Evolutionary conservation across 2,113 vertebrate species (phyloP).

Genomic region (Hemibagrus wyckioides): DNA sequence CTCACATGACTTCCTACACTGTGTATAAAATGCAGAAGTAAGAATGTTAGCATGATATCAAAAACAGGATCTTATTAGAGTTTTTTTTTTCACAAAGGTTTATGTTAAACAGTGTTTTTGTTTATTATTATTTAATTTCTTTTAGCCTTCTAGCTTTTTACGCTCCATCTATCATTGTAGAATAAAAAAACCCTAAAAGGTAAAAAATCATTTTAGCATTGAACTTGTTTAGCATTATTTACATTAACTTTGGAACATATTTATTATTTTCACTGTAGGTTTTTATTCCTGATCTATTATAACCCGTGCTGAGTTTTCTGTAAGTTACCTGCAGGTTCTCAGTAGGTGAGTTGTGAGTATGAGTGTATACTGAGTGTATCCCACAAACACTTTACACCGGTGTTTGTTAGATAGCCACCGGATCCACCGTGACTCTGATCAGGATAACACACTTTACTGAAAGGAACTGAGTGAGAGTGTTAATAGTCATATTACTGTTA

Average conservation of each 20-base stretch:
- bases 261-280: not conserved
- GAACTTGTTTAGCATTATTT: not conserved
- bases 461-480: not conserved
- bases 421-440: not conserved
- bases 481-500: not conserved
- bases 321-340: not conserved
- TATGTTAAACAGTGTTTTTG: not conserved
- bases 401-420: not conserved
- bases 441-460: not conserved
- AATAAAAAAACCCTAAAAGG: not conserved
- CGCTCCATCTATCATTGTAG: not conserved
- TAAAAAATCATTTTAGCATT: not conserved
- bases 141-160: not conserved
- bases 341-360: not conserved
- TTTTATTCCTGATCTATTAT: not conserved
- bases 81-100: too few species aligned
- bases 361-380: too few species aligned
- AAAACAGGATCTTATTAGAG: not conserved
- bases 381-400: not conserved
- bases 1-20: not conserved
- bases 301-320: not conserved
- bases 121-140: not conserved
- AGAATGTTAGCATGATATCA: not conserved
- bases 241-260: not conserved
- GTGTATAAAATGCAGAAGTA: not conserved